phyloP scores from a whole-genome alignment of 92 coral and sea anemone genomes.

The Zoanthus sansibaricus region DNA sequence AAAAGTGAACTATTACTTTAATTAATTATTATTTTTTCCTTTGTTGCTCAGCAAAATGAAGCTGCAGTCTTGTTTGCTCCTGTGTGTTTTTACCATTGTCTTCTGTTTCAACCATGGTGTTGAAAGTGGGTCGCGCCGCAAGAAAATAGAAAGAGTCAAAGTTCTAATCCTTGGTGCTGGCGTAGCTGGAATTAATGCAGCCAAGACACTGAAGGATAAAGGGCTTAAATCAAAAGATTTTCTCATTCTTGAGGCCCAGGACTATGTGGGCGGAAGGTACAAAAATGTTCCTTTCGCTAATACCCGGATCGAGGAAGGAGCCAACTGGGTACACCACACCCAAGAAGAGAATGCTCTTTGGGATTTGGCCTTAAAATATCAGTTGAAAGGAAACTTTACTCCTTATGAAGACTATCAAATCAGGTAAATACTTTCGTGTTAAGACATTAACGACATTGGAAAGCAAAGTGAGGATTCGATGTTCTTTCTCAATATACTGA shows the following conservation, averaged over 20 bases:
- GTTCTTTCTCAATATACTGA: no score
- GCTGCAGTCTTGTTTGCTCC: background rate
- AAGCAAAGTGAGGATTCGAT: no score
- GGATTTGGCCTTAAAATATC: constrained; percentile 23
- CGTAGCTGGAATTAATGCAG: constrained; percentile 85
- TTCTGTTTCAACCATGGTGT: background rate
- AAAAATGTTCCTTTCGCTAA: constrained; percentile 63
- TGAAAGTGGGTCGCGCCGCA: background rate
- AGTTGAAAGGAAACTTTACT: constrained; percentile 12
- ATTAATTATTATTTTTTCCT: no score
- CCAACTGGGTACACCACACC: constrained; percentile 83
- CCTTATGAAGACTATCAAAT: constrained; percentile 17
- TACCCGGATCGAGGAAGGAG: constrained; percentile 75
- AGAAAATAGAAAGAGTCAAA: constrained; percentile 25
- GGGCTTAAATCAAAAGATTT: constrained; percentile 68
- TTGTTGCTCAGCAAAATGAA: background rate
- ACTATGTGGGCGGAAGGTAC: constrained; percentile 85
- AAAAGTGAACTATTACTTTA: no score
- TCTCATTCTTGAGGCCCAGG: constrained; percentile 86
- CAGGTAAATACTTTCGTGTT: constrained; percentile 8
- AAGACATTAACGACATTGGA: no score
- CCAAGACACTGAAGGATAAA: constrained; percentile 69
- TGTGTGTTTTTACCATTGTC: background rate
- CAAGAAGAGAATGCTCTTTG: constrained; percentile 47
- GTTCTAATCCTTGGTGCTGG: constrained; percentile 89